phyloP scores from a whole-genome alignment of 2,797 vertebrate genomes.

The Danio aesculapii region DNA sequence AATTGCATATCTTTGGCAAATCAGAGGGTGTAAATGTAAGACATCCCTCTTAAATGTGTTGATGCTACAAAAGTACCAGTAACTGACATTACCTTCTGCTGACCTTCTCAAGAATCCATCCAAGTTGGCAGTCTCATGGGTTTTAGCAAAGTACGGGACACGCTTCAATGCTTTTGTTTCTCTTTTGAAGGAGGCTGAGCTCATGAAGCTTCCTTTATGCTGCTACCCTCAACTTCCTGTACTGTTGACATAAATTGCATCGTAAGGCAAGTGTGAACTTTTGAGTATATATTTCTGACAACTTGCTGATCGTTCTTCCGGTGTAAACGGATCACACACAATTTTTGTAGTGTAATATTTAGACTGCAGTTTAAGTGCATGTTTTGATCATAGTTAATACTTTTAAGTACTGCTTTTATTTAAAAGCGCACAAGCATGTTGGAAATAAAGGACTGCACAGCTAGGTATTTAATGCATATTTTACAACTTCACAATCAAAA shows the following conservation, averaged over 20 bases:
- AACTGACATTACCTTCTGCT: slow-evolving; percentile 32
- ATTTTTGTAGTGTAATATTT: not conserved
- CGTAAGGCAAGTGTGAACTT: slow-evolving; percentile 29
- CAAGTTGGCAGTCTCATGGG: not conserved
- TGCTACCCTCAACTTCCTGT: slow-evolving; percentile 62
- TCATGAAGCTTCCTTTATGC: slow-evolving; percentile 65
- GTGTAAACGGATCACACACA: not conserved
- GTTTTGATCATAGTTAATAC: not conserved
- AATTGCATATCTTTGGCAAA: slow-evolving; percentile 9
- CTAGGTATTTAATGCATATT: not conserved
- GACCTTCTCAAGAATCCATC: slow-evolving; percentile 20
- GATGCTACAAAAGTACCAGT: not conserved
- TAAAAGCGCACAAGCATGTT: not conserved
- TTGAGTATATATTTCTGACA: not conserved
- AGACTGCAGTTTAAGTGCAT: not conserved
- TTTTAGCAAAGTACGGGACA: slow-evolving; percentile 6
- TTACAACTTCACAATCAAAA: not conserved
- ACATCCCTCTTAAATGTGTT: not conserved
- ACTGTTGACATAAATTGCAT: slow-evolving; percentile 51
- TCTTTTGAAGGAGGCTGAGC: not conserved
- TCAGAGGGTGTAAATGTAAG: not conserved
- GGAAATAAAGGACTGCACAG: not conserved
- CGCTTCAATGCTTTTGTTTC: not conserved
- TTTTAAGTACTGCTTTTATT: no score
- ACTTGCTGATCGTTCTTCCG: slow-evolving; percentile 9